phyloP scores from a whole-genome alignment of 2,888 invertebrate genomes.

The Oligia latruncula region DNA sequence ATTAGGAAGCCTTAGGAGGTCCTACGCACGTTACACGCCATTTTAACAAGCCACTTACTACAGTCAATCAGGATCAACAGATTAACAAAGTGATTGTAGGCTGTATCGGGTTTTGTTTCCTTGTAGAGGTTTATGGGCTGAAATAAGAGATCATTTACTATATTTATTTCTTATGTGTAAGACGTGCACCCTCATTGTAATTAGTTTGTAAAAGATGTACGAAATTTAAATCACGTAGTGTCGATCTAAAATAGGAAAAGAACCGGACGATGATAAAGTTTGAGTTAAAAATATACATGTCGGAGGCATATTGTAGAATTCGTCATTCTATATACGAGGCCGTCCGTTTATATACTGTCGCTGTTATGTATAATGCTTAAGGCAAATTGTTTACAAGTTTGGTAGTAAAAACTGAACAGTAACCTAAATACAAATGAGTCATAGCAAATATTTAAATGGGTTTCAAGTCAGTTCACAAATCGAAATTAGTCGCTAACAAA shows the following conservation, averaged over 20 bases:
- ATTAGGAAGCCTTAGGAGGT: constrained; percentile 50
- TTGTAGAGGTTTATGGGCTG: not conserved
- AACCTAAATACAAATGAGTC: not conserved
- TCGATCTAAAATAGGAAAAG: not conserved
- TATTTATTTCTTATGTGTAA: not conserved
- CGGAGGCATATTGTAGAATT: not conserved
- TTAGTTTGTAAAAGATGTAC: not conserved
- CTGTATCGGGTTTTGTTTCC: constrained; percentile 12
- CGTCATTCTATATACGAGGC: not conserved
- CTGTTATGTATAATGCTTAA: not conserved
- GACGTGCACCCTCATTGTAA: not conserved
- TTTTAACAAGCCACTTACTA: constrained; percentile 55
- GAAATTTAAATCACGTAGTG: not conserved
- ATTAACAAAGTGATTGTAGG: constrained; percentile 45
- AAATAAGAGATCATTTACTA: not conserved
- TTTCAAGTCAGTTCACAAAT: not conserved
- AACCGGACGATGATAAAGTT: not conserved
- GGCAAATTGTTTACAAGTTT: not conserved
- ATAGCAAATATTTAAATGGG: not conserved
- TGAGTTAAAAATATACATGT: not conserved
- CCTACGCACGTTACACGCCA: constrained; percentile 32
- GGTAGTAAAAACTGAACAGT: not conserved
- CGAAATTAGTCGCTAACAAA: too few relatives aligned
- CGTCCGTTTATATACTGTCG: not conserved
- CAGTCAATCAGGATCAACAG: constrained; percentile 53